These are phyloP conservation scores for Pteropus rufus DNA, from an alignment of 2,797 vertebrate genomes.

Conservation along the genomic window DNA sequence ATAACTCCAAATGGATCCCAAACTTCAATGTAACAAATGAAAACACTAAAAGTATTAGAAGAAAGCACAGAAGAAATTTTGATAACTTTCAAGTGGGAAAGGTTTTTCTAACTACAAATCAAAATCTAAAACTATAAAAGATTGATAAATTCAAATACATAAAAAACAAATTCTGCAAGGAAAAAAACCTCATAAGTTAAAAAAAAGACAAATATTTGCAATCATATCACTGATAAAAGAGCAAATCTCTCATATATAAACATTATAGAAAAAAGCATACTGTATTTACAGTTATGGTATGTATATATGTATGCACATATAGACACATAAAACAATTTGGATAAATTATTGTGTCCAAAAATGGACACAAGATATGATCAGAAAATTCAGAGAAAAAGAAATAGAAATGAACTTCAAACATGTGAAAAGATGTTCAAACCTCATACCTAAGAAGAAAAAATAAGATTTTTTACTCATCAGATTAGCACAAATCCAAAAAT, in stretches of 20 bases:
- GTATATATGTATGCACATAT: not conserved
- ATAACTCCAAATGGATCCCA: not conserved
- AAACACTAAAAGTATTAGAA: not conserved
- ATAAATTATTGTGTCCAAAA: not conserved
- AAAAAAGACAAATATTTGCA: not conserved
- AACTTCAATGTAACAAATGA: not conserved
- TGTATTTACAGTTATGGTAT: not conserved
- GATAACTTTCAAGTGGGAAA: not conserved
- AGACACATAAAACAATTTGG: not conserved
- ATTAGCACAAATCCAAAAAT: constrained; percentile 2
- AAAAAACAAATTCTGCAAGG: constrained; percentile 6
- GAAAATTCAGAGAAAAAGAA: not conserved
- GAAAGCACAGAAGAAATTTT: not conserved
- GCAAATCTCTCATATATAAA: not conserved
- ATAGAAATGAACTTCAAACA: not conserved
- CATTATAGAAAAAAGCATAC: not conserved
- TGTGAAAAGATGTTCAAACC: not conserved
- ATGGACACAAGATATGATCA: not conserved
- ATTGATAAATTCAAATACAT: not conserved
- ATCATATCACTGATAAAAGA: not conserved
- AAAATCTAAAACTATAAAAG: not conserved
- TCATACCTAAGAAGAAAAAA: not conserved
- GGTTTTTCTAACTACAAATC: not conserved
- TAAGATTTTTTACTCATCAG: not conserved
- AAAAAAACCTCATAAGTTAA: not conserved